phyloP scores from a whole-genome alignment of 2,888 invertebrate species.

The Callinectes sapidus region DNA sequence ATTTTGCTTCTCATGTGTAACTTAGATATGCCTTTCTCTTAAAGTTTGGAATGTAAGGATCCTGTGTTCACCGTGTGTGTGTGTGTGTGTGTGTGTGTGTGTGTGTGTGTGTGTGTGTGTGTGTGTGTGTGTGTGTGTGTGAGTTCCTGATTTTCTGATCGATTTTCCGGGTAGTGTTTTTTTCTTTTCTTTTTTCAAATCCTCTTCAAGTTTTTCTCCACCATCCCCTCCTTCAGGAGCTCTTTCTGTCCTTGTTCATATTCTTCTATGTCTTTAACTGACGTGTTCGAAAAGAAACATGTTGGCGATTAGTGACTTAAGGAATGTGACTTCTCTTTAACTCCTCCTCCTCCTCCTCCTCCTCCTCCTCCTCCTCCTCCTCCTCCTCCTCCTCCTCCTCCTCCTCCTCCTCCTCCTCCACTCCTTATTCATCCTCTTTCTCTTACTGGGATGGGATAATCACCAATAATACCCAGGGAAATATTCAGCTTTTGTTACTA shows the following conservation, averaged over 20 bases:
- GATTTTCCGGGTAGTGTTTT: background rate
- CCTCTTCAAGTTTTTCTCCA: background rate
- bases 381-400: background rate
- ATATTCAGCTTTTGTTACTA: background rate
- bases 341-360: background rate
- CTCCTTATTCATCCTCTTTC: no score
- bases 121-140: background rate
- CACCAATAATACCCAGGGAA: background rate
- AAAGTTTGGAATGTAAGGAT: background rate
- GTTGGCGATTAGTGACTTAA: background rate
- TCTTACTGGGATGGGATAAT: background rate
- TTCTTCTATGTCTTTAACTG: background rate
- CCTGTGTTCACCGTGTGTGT: background rate
- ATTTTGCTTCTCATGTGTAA: background rate
- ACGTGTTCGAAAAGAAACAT: background rate
- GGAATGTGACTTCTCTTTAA: background rate
- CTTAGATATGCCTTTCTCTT: background rate
- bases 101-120: conserved; percentile 25
- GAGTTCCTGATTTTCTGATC: background rate
- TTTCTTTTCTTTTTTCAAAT: background rate
- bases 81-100: conserved; percentile 3
- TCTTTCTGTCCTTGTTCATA: background rate
- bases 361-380: background rate
- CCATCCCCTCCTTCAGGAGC: background rate
- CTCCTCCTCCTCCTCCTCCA: background rate